These are phyloP conservation scores for Andricus grossulariae DNA, from an alignment of 1,140 invertebrate species.

Conservation along the genomic window DNA sequence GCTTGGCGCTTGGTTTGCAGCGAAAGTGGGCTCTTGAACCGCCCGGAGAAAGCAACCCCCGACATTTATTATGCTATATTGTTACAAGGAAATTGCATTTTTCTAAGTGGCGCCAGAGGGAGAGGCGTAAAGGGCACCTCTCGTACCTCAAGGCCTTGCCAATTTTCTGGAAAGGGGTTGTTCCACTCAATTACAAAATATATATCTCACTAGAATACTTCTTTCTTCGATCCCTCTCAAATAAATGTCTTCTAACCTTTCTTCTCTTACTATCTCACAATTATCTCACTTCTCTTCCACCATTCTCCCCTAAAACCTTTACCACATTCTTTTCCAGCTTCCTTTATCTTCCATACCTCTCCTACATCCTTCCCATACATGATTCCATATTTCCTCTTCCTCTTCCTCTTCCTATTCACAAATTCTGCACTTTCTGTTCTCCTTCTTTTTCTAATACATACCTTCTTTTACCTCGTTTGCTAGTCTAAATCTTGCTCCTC, in stretches of 20 bases:
- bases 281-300: no score
- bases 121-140: conserved; percentile 33
- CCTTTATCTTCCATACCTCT: no score
- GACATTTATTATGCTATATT: conserved; percentile 74
- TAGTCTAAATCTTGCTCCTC: no score
- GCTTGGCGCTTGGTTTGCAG: conserved; percentile 44
- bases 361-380: no score
- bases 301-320: no score
- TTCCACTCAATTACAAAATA: conserved; percentile 22
- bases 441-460: no score
- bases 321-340: no score
- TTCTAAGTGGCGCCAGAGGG: conserved; percentile 63
- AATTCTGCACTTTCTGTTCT: no score
- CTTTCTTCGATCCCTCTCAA: neutral
- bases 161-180: conserved; percentile 39
- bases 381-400: no score
- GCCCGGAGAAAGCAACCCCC: conserved; percentile 57
- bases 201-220: neutral
- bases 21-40: conserved; percentile 60
- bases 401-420: no score
- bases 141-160: conserved; percentile 41
- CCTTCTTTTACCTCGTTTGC: no score
- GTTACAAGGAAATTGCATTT: conserved; percentile 75
- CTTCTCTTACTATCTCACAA: neutral
- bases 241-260: neutral